These are phyloP conservation scores for Cherax destructor DNA, from an alignment of 1,140 invertebrate species.

Conservation along the genomic window DNA sequence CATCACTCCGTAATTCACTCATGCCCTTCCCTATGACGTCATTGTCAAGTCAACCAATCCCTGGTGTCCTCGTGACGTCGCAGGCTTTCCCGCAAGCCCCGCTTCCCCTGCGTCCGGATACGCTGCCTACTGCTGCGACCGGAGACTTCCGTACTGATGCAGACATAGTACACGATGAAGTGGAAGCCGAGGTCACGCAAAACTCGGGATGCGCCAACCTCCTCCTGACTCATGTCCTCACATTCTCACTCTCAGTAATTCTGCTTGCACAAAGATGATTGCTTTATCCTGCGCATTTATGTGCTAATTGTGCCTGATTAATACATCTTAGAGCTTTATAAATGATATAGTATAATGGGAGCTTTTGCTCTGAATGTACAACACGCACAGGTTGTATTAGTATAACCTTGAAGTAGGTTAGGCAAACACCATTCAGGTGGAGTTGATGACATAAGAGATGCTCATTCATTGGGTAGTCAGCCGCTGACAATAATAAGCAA, in stretches of 20 bases:
- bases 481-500: too few relatives aligned
- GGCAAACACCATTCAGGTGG: too few relatives aligned
- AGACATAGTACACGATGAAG: constrained; percentile 18
- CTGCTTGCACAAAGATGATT: constrained; percentile 24
- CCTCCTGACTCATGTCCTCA: background rate
- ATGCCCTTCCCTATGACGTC: background rate
- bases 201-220: constrained; percentile 4
- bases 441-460: too few relatives aligned
- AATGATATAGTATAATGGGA: too few relatives aligned
- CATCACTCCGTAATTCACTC: background rate
- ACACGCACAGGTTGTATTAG: too few relatives aligned
- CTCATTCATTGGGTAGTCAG: too few relatives aligned
- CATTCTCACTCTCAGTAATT: constrained; percentile 11
- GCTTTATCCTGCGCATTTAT: background rate
- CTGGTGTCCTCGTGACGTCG: background rate
- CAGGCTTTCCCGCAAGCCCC: constrained; percentile 20
- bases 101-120: constrained; percentile 30
- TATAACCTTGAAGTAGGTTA: too few relatives aligned
- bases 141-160: background rate
- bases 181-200: constrained; percentile 1
- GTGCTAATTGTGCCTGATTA: too few relatives aligned
- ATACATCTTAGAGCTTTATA: too few relatives aligned
- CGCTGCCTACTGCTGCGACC: background rate
- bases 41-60: constrained; percentile 17
- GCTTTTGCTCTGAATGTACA: too few relatives aligned